Conservation (phyloP, 2,113 vertebrate genomes). For the Apus apus region DNA sequence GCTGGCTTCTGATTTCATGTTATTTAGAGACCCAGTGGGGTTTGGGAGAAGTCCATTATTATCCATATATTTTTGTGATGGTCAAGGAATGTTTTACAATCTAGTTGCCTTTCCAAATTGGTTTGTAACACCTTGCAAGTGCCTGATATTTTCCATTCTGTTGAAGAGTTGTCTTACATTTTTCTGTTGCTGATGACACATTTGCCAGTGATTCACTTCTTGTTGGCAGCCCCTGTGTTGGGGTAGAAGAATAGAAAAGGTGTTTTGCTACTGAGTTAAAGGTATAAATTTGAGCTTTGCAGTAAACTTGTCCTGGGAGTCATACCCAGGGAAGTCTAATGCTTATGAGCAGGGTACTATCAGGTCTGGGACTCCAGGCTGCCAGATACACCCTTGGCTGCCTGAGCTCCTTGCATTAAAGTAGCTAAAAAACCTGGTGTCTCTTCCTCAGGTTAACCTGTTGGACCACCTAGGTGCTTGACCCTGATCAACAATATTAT, state of each 20-base stretch:
- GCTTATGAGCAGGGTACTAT: not conserved
- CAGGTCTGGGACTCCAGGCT: not conserved
- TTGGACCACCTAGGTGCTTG: not conserved
- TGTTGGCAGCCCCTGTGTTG: not conserved
- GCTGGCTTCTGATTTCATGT: not conserved
- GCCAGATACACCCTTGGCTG: not conserved
- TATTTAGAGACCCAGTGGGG: not conserved
- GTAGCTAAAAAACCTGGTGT: not conserved
- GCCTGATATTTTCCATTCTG: not conserved
- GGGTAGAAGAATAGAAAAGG: not conserved
- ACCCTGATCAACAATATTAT: not conserved
- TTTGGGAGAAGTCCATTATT: not conserved
- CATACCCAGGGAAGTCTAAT: not conserved
- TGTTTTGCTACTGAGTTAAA: not conserved
- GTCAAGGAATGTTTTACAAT: not conserved
- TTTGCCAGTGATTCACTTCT: not conserved
- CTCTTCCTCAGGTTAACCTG: not conserved
- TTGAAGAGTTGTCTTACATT: not conserved
- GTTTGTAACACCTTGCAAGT: not conserved
- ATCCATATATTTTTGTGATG: not conserved
- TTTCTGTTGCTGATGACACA: not conserved
- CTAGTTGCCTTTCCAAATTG: not conserved
- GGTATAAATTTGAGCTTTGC: not conserved
- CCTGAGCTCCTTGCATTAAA: not conserved
- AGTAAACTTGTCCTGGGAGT: not conserved